Percentiles rank a stretch among this genome's conserved stretches.
Conservation (phyloP, 2,113 vertebrate species). For the Corydoras sp. region DNA sequence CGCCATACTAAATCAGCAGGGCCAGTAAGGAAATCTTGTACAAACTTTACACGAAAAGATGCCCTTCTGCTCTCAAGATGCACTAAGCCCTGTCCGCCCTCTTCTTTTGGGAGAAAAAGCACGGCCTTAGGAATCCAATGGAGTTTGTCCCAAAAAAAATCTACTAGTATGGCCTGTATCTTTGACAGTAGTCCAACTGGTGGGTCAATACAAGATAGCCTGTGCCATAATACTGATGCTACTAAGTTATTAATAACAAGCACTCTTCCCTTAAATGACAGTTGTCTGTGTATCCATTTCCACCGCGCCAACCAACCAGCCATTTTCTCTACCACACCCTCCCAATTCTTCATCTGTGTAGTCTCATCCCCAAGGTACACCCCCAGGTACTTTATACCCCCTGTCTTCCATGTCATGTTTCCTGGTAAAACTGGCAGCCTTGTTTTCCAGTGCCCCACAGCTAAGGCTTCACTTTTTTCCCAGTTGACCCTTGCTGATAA, state of each 20-base stretch:
- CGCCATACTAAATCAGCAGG: neutral
- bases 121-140: neutral
- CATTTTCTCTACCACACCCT: neutral
- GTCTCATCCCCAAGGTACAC: neutral
- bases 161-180: neutral
- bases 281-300: neutral
- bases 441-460: too few relatives aligned
- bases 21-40: neutral
- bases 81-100: too few relatives aligned
- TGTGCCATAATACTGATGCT: neutral
- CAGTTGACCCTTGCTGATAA: neutral
- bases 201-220: neutral
- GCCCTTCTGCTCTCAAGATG: neutral
- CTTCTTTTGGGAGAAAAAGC: neutral
- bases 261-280: too few relatives aligned
- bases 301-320: neutral
- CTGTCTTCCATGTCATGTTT: neutral
- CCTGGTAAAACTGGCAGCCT: neutral
- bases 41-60: neutral
- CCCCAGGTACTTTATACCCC: neutral
- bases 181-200: neutral
- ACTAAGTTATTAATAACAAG: conserved; percentile 21
- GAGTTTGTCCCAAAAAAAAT: neutral
- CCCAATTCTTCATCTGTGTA: neutral
- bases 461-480: neutral